Evolutionary conservation across 1,140 invertebrate genomes (phyloP), one percentile per base, ranked within the genome.

Genomic region (Drosophila rufa): DNA sequence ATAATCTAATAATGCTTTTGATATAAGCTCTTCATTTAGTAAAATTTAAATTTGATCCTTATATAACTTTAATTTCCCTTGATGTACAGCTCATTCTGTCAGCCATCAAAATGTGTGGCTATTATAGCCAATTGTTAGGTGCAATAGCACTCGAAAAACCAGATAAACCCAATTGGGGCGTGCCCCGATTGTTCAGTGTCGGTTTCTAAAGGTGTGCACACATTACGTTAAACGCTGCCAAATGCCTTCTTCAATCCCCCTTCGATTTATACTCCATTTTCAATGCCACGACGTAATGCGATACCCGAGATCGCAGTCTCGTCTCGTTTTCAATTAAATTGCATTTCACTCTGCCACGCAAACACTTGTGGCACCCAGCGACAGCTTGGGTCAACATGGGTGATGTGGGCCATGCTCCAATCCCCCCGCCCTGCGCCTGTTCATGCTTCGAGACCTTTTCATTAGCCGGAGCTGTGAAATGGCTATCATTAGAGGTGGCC

Each of bases 301-400:
- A 87, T 57, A 80, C 59, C 68, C 68, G 17, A 69, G 66, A 38
- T 70, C 60, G 68, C 60, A 62, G 50, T 69, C 27, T 65, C 40
- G 58, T 69, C 83, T 87, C 81, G 40, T 36, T 36, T 33, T 36
- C 33, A 80, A 87, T 87, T 76, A 74, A 89, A 85, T 85, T 85
- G 82, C 81, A 82, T 77, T 82, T 71, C 60, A 22, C 40, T 60
- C 58, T 48, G 57, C 75, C 25, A 75, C 50, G 55, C 75, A 69
- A 78, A 61, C 74, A 78, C 73, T 75, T 76, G 75, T 78, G 64
- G 75, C 75, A 38, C 51, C 53, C 4, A 47, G 33, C 45, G 66
- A 67, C 43, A 51, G 46, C 57, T 53, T 59, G 50, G 55, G 74
- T 60, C 58, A 79, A 79, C 75, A 79, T 57, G 27, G 22, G 17